A percentile compares a stretch with the other conserved stretches of the same genome.
Conservation (phyloP, 2,113 vertebrate genomes). For the Mirounga angustirostris region DNA sequence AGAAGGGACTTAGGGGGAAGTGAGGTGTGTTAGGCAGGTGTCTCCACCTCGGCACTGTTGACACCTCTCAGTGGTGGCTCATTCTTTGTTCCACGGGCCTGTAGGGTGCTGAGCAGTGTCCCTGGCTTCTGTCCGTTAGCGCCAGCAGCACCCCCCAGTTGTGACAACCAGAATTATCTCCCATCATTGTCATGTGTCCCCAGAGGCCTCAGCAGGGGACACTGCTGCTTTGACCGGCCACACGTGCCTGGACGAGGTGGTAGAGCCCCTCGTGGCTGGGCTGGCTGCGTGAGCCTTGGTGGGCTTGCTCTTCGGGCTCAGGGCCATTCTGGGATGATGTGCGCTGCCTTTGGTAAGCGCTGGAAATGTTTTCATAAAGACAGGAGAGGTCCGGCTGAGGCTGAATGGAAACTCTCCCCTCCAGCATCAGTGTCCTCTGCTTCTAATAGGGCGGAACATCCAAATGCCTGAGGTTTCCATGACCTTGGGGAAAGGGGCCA, state of each 20-base stretch:
- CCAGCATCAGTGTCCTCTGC: accelerated
- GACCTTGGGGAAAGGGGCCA: background rate
- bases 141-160: background rate
- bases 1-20: background rate
- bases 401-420: background rate
- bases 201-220: background rate
- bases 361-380: background rate
- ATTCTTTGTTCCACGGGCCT: background rate
- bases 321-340: accelerated
- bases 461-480: accelerated
- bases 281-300: accelerated
- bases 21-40: accelerated
- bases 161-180: background rate
- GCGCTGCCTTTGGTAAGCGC: accelerated
- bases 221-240: background rate
- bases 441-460: accelerated
- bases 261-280: accelerated
- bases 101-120: background rate
- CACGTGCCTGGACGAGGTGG: accelerated
- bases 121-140: background rate
- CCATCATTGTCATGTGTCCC: background rate
- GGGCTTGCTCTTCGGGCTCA: background rate
- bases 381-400: accelerated
- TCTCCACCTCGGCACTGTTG: accelerated
- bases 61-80: background rate